phyloP scores from a whole-genome alignment of 2,113 vertebrate species.

The Sturnus vulgaris region DNA sequence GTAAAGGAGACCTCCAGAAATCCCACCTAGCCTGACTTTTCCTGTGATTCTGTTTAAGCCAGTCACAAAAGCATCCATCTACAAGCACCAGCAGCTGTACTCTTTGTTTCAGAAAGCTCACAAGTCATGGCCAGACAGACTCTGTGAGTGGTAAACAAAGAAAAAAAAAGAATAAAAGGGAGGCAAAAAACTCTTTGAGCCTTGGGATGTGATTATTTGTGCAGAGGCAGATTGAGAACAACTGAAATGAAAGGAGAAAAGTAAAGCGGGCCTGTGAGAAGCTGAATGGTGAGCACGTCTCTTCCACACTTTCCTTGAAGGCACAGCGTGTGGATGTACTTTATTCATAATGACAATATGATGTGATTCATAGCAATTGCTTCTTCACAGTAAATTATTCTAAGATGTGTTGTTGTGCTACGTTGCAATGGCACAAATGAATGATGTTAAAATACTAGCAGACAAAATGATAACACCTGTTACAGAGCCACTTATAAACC shows the following conservation, averaged over 20 bases:
- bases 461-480: constrained; percentile 62
- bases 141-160: constrained; percentile 7
- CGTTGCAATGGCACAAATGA: constrained; percentile 49
- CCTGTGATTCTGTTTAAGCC: neutral
- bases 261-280: neutral
- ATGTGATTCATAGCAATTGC: constrained; percentile 64
- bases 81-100: neutral
- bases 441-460: constrained; percentile 67
- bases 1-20: neutral
- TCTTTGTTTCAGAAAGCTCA: neutral
- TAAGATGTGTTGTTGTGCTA: constrained; percentile 45
- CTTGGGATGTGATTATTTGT: constrained; percentile 14
- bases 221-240: neutral
- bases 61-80: neutral
- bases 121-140: neutral
- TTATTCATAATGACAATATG: constrained; percentile 60
- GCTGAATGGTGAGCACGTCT: constrained; percentile 23
- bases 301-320: constrained; percentile 24
- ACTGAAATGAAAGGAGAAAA: constrained; percentile 15
- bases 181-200: neutral
- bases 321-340: neutral
- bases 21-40: neutral
- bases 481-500: constrained; percentile 56
- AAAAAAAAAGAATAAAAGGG: neutral
- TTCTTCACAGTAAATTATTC: constrained; percentile 57